Percentiles rank a stretch among this genome's conserved stretches.
Conservation (phyloP, 2,113 vertebrate species). For the Gymnogyps californianus region DNA sequence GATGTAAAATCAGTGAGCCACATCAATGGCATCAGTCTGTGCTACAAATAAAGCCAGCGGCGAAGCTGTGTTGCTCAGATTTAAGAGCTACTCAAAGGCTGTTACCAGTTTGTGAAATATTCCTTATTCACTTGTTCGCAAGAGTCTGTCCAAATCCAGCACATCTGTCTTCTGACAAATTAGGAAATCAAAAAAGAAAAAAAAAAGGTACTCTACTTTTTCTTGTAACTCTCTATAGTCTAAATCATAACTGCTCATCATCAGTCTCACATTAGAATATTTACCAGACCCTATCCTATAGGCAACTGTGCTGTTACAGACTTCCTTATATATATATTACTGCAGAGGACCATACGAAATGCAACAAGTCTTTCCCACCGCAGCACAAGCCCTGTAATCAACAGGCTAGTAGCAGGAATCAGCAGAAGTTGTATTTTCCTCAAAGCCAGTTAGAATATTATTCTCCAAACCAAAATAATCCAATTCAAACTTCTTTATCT, state of each 20-base stretch:
- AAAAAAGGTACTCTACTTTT: not conserved
- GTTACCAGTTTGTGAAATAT: not conserved
- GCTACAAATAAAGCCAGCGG: not conserved
- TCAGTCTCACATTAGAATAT: not conserved
- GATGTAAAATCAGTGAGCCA: not conserved
- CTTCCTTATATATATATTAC: no score
- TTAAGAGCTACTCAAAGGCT: not conserved
- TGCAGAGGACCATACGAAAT: fast-evolving
- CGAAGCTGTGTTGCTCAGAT: not conserved
- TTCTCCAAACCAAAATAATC: not conserved
- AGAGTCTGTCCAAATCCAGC: not conserved
- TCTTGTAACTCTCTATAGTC: not conserved
- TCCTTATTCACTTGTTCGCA: not conserved
- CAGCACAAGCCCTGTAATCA: not conserved
- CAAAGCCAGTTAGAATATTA: not conserved
- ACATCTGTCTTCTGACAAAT: not conserved
- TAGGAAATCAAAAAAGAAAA: not conserved
- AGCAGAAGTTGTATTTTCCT: not conserved
- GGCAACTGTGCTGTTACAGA: not conserved
- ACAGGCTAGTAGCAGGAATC: not conserved
- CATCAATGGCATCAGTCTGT: fast-evolving
- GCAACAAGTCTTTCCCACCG: not conserved
- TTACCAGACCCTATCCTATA: not conserved
- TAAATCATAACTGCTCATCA: not conserved
- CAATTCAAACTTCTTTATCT: not conserved